Conservation (phyloP, 2,113 vertebrate genomes). For the Dicaeum eximium region DNA sequence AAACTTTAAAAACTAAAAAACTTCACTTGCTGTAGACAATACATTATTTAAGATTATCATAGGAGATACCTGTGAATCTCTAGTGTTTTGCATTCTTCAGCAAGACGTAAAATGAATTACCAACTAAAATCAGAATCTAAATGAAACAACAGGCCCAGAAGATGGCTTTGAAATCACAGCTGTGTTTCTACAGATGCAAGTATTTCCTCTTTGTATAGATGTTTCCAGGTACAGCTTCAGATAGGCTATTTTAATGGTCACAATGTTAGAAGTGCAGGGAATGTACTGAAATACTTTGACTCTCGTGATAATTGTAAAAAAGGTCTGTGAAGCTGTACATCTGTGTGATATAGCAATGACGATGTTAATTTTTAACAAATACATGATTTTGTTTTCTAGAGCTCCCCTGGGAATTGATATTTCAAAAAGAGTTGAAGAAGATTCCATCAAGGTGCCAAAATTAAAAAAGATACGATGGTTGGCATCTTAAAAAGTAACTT, state of each 20-base stretch:
- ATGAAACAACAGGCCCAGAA: background rate
- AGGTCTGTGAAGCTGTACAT: background rate
- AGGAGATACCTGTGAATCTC: background rate
- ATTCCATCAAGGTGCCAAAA: slow-evolving; percentile 80
- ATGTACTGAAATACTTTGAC: background rate
- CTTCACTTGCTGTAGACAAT: background rate
- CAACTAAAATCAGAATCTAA: background rate
- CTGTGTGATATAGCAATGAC: background rate
- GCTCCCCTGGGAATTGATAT: slow-evolving; percentile 87
- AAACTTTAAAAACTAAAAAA: no score
- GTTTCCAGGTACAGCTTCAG: background rate
- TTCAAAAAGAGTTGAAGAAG: slow-evolving; percentile 82
- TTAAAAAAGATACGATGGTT: slow-evolving; percentile 71
- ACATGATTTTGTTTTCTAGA: slow-evolving; percentile 58
- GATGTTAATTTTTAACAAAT: background rate
- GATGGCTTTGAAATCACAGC: background rate
- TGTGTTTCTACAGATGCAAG: background rate
- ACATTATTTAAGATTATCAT: background rate
- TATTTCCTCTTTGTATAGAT: background rate
- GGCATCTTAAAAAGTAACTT: background rate
- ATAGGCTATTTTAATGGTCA: background rate
- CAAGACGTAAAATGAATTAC: background rate
- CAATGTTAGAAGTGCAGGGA: background rate
- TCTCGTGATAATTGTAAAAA: background rate
- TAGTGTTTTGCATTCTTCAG: background rate